Evolutionary conservation across 2,113 vertebrate species (phyloP), one percentile per base, ranked within the genome.

Genomic region (Chamaea fasciata): DNA sequence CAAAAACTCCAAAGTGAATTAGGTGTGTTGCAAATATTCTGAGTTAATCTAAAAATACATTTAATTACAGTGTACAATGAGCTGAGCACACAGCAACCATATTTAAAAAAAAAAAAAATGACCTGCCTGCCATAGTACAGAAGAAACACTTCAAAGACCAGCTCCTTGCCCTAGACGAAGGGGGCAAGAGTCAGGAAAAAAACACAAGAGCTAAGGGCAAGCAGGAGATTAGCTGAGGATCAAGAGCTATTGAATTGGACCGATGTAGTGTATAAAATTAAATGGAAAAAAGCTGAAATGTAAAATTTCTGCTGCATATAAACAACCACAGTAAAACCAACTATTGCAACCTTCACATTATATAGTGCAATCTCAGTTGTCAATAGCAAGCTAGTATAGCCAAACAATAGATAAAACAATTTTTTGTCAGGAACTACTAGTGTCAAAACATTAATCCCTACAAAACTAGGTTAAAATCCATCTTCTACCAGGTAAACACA

Each of bases 291-390:
- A 76, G 30, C n/a, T 53, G 71, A 94, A 57, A 56, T 88, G 82
- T 70, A 56, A 56, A 46, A 83, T 83, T 87, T 75, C 69, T 93
- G 63, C 67, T 76, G 76, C 15, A 39, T 74, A 53, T 64, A 24
- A 76, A 91, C 76, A 68, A 26, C 1, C 78, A 81, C n/a, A 70
- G 67, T 86, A 83, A 95, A 95, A 8, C 79, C 83, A 88, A 49
- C 50, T 96, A 52, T 71, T 86, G 59, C 85, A 78, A 44, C 78
- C 64, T 93, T 95, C 82, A 92, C 47, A 71, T 91, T 87, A 70
- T 46, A 74, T 76, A 95, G 93, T 95, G 90, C 85, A 88, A 92
- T 88, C 82, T 90, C 88, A 75, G 81, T 67, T 2, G 3, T 89
- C 49, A 46, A 6, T 10, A 88, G 84, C 55, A 77, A 86, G 56